Evolutionary conservation across 2,113 vertebrate species (phyloP), one percentile per base, ranked within the genome.

Genomic region (Phalacrocorax aristotelis): DNA sequence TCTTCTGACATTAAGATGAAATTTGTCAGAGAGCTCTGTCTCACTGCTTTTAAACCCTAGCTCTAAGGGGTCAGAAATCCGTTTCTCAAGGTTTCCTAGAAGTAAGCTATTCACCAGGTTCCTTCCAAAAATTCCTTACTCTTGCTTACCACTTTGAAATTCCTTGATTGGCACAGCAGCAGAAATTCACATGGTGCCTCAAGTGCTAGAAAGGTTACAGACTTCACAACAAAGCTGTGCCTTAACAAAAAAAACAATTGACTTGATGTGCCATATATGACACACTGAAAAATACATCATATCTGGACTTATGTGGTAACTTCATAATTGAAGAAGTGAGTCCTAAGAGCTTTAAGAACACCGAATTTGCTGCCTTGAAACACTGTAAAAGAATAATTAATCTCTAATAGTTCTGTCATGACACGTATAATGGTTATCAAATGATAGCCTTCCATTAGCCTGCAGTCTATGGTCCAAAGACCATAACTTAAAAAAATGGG

Each of bases 1-100:
- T 93, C 94, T 92, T 92, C 88, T 97, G 96, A 97, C 97, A 97
- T 96, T 95, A 93, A 92, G 78, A 79, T 77, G 42, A 96, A 96
- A 96, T 96, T 51, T 90, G 68, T 90, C 82, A 83, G 55, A 89
- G 30, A 52, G 57, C 64, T 92, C 58, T 86, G 57, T 48, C 87
- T 96, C 87, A 57, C 46, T 69, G 7, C 79, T 76, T 93, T 86
- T 68, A 84, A 95, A 91, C 21, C 8, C 46, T 48, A 72, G 15
- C 49, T 93, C 38, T 86, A 78, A 69, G 74, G 62, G 62, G 54
- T 62, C 76, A 90, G 64, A 83, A 93, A 48, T 49, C 51, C 30
- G 48, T 69, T 61, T 80, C 16, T 86, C 46, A 90, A 89, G 38
- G 68, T 89, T 58, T 82, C 40, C 32, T 91, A 80, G 10, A 79